Evolutionary conservation across 2,797 vertebrate species (phyloP), one percentile per base, ranked within the genome.

Genomic region (Etheostoma nigrum): DNA sequence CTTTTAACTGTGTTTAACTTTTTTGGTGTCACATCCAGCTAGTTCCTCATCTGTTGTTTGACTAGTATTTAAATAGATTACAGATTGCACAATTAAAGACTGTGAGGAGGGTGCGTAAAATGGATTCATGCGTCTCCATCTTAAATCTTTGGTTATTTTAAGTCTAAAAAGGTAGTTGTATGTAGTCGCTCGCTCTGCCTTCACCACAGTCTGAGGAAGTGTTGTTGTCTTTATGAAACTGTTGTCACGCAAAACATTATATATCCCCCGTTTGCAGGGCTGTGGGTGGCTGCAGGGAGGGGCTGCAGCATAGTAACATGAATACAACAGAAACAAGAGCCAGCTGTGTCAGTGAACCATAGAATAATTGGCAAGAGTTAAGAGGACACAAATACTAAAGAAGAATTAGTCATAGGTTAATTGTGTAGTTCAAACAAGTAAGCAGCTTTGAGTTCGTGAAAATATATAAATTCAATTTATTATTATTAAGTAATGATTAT

Each of bases 211-310:
- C 16, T 27, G 62, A 65, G 76, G 89, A 87, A 86, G 82, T 77
- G 11, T 30, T 59, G 30, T 33, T 59, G 71, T 64, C 30, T 30
- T 30, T 33, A 12, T 85, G 70, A 74, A 67, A 59, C 40, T 15
- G 73, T 83, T 81, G 79, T 66, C 86, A 89, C 53, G 85, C 83
- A 62, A 61, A 52, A 63, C 0, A 19, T 72, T 62, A 59, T 79
- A 66, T 84, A 7, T 75, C 51, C 40, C 54, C 12, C 0, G 42
- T 63, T 54, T 59, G 65, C 72, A 53, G 61, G 25, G 61, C 54
- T 54, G 45, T 19, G 55, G 44, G 70, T 60, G 60, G 16, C 54
- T 62, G 6, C 58, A 18, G 78, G 83, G 78, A 67, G 84, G 70
- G 75, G 85, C 82, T 52, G 79, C 64, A 44, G 67, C 74, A 12